These are phyloP conservation scores for Leuctra nigra DNA, from an alignment of 2,888 invertebrate genomes.

Conservation along the genomic window DNA sequence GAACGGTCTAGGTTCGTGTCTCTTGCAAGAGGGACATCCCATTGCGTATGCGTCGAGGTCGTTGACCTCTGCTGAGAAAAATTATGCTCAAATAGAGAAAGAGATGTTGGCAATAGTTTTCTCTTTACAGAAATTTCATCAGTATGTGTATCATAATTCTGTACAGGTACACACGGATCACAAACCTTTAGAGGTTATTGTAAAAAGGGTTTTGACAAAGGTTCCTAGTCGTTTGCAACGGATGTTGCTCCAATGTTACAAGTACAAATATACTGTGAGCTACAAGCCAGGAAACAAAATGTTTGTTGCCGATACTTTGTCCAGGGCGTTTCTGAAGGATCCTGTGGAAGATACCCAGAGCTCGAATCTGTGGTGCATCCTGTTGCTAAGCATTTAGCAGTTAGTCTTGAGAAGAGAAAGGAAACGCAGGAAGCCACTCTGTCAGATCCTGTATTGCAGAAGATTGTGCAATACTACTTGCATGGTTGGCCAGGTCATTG, in stretches of 20 bases:
- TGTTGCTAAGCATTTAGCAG: slow-evolving; percentile 6
- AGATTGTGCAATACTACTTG: neutral
- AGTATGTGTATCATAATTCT: slow-evolving; percentile 2
- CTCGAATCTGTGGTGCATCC: slow-evolving; percentile 10
- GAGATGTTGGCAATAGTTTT: slow-evolving; percentile 12
- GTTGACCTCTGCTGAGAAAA: neutral
- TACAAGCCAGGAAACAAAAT: slow-evolving; percentile 14
- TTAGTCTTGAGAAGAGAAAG: slow-evolving; percentile 1
- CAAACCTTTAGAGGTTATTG: slow-evolving; percentile 11
- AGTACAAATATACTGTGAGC: slow-evolving; percentile 1
- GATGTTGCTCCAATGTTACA: neutral
- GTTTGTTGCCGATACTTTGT: slow-evolving; percentile 15
- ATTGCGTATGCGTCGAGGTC: slow-evolving; percentile 4
- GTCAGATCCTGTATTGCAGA: neutral
- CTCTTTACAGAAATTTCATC: slow-evolving; percentile 6
- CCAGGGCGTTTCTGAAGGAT: slow-evolving; percentile 10
- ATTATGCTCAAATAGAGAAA: slow-evolving; percentile 13
- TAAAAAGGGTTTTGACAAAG: slow-evolving; percentile 1
- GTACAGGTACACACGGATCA: slow-evolving; percentile 11
- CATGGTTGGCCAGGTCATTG: slow-evolving; percentile 11
- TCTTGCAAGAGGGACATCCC: slow-evolving; percentile 3
- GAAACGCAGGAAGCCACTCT: neutral
- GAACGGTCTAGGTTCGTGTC: slow-evolving; percentile 5
- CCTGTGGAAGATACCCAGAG: slow-evolving; percentile 9
- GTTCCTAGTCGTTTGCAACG: slow-evolving; percentile 6